Conservation (phyloP, 2,888 invertebrate genomes). For the Andricus quercusramuli region DNA sequence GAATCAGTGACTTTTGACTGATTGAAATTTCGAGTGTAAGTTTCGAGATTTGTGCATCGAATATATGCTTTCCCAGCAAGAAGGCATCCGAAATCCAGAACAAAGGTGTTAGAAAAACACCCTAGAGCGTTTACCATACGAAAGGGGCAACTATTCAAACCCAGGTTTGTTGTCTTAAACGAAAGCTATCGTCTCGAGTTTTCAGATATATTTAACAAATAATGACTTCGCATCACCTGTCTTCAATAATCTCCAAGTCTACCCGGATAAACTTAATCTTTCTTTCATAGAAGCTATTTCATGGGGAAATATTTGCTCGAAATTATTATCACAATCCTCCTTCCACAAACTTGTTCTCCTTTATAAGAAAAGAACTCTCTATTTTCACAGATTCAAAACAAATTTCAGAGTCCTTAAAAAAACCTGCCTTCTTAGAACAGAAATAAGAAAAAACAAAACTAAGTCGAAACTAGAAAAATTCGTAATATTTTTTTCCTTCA, state of each 20-base stretch:
- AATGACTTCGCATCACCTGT: constrained; percentile 59
- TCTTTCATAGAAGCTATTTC: constrained; percentile 39
- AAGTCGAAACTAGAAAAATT: too few species aligned
- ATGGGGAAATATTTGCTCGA: constrained; percentile 34
- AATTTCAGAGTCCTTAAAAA: constrained; percentile 31
- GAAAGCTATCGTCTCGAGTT: constrained; percentile 59
- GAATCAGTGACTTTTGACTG: background rate
- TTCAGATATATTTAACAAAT: constrained; percentile 68
- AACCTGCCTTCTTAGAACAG: constrained; percentile 30
- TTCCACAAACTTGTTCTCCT: constrained; percentile 31
- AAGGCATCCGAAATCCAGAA: constrained; percentile 42
- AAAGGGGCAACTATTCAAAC: constrained; percentile 58
- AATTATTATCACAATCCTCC: constrained; percentile 36
- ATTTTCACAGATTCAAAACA: constrained; percentile 37
- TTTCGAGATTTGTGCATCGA: background rate
- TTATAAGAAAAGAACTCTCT: constrained; percentile 20
- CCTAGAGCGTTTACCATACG: constrained; percentile 37
- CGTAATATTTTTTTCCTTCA: too few species aligned
- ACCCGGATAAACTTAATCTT: constrained; percentile 35
- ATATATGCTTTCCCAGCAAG: constrained; percentile 9
- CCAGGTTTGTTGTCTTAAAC: constrained; percentile 66
- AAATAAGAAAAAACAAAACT: background rate
- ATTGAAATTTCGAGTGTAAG: background rate
- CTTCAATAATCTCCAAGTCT: constrained; percentile 27
- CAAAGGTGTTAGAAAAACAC: constrained; percentile 51